Conservation (phyloP, 1,140 invertebrate species). For the Heliothis subflexa region DNA sequence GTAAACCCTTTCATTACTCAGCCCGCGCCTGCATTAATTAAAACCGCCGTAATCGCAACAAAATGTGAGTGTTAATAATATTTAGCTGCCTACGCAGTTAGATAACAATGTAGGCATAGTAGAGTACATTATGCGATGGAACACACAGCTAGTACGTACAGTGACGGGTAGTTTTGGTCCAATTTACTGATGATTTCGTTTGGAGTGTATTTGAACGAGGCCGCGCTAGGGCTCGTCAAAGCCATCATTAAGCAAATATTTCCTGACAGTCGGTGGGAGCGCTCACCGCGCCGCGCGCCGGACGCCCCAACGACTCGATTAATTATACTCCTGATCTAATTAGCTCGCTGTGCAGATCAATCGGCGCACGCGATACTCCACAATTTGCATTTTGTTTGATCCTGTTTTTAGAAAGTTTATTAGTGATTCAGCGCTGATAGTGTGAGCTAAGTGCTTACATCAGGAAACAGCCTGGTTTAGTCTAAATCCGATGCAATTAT, state of each 20-base stretch:
- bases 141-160: not conserved
- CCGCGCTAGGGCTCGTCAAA: slow-evolving; percentile 47
- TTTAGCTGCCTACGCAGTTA: not conserved
- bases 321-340: slow-evolving; percentile 59
- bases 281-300: slow-evolving; percentile 8
- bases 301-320: slow-evolving; percentile 55
- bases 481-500: not conserved
- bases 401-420: slow-evolving; percentile 3
- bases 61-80: not conserved
- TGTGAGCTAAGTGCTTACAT: too few relatives aligned
- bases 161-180: slow-evolving; percentile 18
- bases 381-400: slow-evolving; percentile 32
- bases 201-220: slow-evolving; percentile 36
- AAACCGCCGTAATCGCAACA: slow-evolving; percentile 12
- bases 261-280: slow-evolving; percentile 46
- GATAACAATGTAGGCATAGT: not conserved
- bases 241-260: slow-evolving; percentile 54
- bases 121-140: not conserved
- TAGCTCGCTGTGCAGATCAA: slow-evolving; percentile 52
- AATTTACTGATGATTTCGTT: slow-evolving; percentile 47
- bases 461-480: not conserved
- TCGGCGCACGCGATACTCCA: slow-evolving; percentile 46
- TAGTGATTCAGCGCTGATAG: not conserved
- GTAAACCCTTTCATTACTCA: slow-evolving; percentile 9
- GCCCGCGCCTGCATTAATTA: slow-evolving; percentile 24